A percentile compares a stretch with the other conserved stretches of the same genome.
phyloP scores from a whole-genome alignment of 2,888 invertebrate species.

The Glaucopsyche alexis region DNA sequence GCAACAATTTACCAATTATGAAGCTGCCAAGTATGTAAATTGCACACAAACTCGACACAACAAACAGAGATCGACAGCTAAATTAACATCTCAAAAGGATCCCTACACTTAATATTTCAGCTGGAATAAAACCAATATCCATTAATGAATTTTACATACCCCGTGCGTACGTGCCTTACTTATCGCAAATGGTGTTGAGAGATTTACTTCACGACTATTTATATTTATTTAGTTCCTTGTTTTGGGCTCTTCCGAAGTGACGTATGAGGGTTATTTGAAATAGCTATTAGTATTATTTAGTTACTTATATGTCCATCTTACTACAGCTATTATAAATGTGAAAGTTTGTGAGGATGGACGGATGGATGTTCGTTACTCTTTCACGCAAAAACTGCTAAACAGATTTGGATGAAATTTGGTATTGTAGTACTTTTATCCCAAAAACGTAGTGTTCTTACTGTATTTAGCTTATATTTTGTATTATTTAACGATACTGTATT shows the following conservation, averaged over 20 bases:
- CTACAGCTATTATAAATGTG: no score
- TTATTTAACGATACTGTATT: no score
- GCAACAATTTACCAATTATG: not conserved
- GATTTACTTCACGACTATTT: conserved; percentile 19
- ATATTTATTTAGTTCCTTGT: conserved; percentile 17
- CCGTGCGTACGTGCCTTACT: conserved; percentile 11
- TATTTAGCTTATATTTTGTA: no score
- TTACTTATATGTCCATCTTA: not conserved
- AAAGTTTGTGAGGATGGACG: no score
- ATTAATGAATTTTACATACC: conserved; percentile 23
- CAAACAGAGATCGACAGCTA: conserved; percentile 18
- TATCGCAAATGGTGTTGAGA: not conserved
- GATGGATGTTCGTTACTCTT: no score
- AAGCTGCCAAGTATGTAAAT: conserved; percentile 10
- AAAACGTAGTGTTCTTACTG: no score
- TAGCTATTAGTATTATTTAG: not conserved
- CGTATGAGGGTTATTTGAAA: not conserved
- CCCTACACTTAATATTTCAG: not conserved
- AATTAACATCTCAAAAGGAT: conserved; percentile 7
- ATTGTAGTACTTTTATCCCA: no score
- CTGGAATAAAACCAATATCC: conserved; percentile 18
- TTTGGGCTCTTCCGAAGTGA: not conserved
- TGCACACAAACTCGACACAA: not conserved
- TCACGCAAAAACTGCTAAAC: no score
- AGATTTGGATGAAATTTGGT: no score